Base-by-base conservation (phyloP, 23 tunicate genomes). In the Styela clava region DNA sequence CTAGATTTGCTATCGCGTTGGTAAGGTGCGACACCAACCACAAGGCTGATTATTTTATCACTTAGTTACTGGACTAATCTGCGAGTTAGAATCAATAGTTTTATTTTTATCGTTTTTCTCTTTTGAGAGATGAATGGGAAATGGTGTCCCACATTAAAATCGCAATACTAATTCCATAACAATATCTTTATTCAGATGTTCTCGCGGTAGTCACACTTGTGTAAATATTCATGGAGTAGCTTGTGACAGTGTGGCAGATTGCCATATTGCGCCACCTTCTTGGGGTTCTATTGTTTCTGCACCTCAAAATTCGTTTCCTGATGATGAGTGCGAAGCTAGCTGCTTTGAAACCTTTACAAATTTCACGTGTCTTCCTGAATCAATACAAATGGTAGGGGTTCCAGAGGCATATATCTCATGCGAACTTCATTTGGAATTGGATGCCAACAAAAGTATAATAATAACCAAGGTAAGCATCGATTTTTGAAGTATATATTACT, bases 231-330 rank as follows among this genome's bases (percentile, higher is more conserved):
- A 61, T 21, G 97, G 90, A 26, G 34, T 31, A n/a, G 52, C 89
- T 0, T 91, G 97, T 30, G 80, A 91, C 36, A 87, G 87, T 34
- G 34, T 20, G 1, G 97, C 93, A 21, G 97, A 91, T 25, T 91
- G 97, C 37, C 86, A 83, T 5, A 78, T 44, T 44, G 12, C 9
- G 12, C 9, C 7, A 5, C 9, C 56, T 5, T 5, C 12, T 44
- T 44, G 56, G 56, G 56, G 56, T 5, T 12, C 9, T 44, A 12
- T 12, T 5, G 56, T 44, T 12, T 7, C 9, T 5, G 56, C 9
- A 5, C 7, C 9, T 44, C 7, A 44, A 44, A 44, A 12, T 5
- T 7, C 12, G 7, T 44, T 5, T 44, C 56, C 56, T 5, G 56
- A 44, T 44, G 56, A 44, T 44, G 56, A 44, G 12, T 44, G 56